A percentile compares a stretch with the other conserved stretches of the same genome.
Conservation (phyloP, 2,888 invertebrate genomes). For the Gortyna flavago region DNA sequence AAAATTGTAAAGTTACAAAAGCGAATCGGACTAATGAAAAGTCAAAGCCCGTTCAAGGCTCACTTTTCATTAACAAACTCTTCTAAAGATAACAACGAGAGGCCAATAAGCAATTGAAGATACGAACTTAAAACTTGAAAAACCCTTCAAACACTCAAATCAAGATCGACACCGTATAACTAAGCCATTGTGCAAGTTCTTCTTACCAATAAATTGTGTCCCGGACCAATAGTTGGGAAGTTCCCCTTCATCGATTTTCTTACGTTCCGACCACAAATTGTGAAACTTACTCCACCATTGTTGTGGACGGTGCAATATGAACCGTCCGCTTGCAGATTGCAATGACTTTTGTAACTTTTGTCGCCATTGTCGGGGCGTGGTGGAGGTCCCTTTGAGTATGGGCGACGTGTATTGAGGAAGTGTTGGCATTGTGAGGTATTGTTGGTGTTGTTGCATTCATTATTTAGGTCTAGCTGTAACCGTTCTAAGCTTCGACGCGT, state of each 20-base stretch:
- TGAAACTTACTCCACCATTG: slow-evolving; percentile 80
- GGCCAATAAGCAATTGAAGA: slow-evolving; percentile 65
- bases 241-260: slow-evolving; percentile 79
- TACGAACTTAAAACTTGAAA: slow-evolving; percentile 65
- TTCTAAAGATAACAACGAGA: slow-evolving; percentile 40
- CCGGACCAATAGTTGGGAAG: slow-evolving; percentile 78
- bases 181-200: slow-evolving; percentile 81
- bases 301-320: slow-evolving; percentile 81
- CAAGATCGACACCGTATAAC: slow-evolving; percentile 79
- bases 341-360: slow-evolving; percentile 80
- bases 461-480: background rate
- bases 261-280: slow-evolving; percentile 81
- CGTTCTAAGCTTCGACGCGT: background rate
- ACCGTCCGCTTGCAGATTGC: slow-evolving; percentile 81
- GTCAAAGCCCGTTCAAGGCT: slow-evolving; percentile 7
- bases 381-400: slow-evolving; percentile 60
- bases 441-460: slow-evolving; percentile 14
- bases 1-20: slow-evolving; percentile 35
- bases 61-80: slow-evolving; percentile 50
- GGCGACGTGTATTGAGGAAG: slow-evolving; percentile 28
- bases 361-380: slow-evolving; percentile 66
- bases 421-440: slow-evolving; percentile 16
- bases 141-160: slow-evolving; percentile 72
- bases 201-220: slow-evolving; percentile 80
- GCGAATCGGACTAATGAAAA: slow-evolving; percentile 33